These are phyloP conservation scores for Nowickia ferox DNA, from an alignment of 2,888 invertebrate species.

Conservation along the genomic window DNA sequence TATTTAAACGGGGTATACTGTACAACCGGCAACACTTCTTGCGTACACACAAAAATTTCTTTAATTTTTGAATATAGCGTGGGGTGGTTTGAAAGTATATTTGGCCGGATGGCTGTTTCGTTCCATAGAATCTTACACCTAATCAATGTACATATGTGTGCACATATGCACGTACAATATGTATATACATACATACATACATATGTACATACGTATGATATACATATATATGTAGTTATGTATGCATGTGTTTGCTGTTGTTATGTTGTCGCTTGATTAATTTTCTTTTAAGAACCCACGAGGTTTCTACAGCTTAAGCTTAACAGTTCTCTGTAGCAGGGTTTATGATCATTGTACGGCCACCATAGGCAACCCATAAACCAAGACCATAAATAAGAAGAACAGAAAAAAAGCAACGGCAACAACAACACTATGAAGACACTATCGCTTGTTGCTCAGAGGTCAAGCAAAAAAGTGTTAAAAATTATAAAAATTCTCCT, in stretches of 20 bases:
- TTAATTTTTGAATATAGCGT: conserved; percentile 55
- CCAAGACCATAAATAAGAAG: conserved; percentile 19
- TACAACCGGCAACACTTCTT: neutral
- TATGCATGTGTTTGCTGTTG: neutral
- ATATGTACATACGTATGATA: neutral
- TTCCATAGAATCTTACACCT: conserved; percentile 13
- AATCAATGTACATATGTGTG: neutral
- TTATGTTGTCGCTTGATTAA: conserved; percentile 38
- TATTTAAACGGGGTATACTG: too few relatives aligned
- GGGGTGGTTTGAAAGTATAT: conserved; percentile 55
- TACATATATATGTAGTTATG: neutral
- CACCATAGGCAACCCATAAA: conserved; percentile 51
- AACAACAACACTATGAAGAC: neutral
- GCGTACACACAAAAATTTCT: conserved; percentile 3
- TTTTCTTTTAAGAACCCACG: conserved; percentile 63
- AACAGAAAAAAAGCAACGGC: neutral
- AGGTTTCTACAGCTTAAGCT: conserved; percentile 48
- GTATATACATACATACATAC: neutral
- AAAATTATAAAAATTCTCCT: conserved; percentile 36
- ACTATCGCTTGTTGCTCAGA: conserved; percentile 42
- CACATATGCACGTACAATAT: neutral
- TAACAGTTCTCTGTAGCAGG: conserved; percentile 8
- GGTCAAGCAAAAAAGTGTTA: conserved; percentile 50
- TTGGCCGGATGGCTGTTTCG: conserved; percentile 2
- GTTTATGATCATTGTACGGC: conserved; percentile 44